A percentile compares a stretch with the other conserved stretches of the same genome.
Evolutionary conservation across 2,113 vertebrate species (phyloP).

Genomic region (Mobula hypostoma): DNA sequence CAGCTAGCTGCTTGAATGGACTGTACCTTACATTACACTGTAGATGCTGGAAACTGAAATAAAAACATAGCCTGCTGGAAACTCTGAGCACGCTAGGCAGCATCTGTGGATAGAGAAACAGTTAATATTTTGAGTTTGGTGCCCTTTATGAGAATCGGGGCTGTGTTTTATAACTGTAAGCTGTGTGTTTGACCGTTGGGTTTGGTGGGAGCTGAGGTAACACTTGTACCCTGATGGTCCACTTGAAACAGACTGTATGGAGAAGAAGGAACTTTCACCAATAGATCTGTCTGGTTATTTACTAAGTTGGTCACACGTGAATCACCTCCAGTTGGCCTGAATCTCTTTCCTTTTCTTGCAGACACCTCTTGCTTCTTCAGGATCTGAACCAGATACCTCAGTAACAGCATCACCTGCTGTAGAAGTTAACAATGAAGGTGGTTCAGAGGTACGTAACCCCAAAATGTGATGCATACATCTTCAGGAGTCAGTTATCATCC

Average conservation of each 20-base stretch:
- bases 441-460: conserved; percentile 77
- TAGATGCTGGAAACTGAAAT: too few relatives aligned
- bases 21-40: too few relatives aligned
- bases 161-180: too few relatives aligned
- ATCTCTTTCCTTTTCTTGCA: conserved; percentile 47
- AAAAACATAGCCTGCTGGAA: too few relatives aligned
- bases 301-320: not conserved
- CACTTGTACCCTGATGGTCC: not conserved
- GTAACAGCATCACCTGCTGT: conserved; percentile 60
- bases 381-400: conserved; percentile 82
- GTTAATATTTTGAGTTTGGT: too few relatives aligned
- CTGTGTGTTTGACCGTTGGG: not conserved
- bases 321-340: not conserved
- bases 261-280: not conserved
- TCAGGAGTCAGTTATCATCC: not conserved
- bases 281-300: not conserved
- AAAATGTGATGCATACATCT: not conserved
- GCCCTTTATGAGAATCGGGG: too few relatives aligned
- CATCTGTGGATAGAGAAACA: too few relatives aligned
- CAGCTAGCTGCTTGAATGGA: not conserved
- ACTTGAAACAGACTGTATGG: not conserved
- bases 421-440: conserved; percentile 81
- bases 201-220: not conserved
- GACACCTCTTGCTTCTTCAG: conserved; percentile 91
- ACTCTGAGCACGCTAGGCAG: too few relatives aligned